A percentile compares a stretch with the other conserved stretches of the same genome.
These are phyloP conservation scores for Cabera pusaria DNA, from an alignment of 2,888 invertebrate genomes.

Conservation along the genomic window DNA sequence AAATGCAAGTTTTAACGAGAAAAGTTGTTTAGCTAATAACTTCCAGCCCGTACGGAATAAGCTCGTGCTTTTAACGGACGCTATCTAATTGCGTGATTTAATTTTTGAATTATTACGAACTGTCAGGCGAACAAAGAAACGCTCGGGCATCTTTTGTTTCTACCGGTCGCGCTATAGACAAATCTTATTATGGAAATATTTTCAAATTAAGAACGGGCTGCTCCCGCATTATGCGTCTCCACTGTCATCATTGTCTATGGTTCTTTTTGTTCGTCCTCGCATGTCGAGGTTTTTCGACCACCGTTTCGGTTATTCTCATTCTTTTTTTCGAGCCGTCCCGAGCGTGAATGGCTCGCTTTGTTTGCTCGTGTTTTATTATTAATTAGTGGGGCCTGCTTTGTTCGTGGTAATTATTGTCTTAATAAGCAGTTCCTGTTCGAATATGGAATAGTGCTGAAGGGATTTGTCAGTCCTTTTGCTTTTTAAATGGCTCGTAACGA, in stretches of 20 bases:
- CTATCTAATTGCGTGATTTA: conserved; percentile 66
- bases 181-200: conserved; percentile 83
- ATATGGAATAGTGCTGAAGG: conserved; percentile 64
- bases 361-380: conserved; percentile 83
- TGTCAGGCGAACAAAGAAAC: conserved; percentile 69
- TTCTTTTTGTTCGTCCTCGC: conserved; percentile 79
- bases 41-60: conserved; percentile 25
- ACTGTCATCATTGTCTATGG: conserved; percentile 81
- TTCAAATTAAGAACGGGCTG: conserved; percentile 82
- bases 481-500: conserved; percentile 59
- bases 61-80: conserved; percentile 37
- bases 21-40: conserved; percentile 76
- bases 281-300: conserved; percentile 82
- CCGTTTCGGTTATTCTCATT: conserved; percentile 72
- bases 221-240: conserved; percentile 82
- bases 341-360: conserved; percentile 79
- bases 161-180: conserved; percentile 76
- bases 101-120: conserved; percentile 72
- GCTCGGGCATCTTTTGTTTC: conserved; percentile 66
- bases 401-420: conserved; percentile 83
- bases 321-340: conserved; percentile 73
- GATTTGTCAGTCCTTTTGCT: conserved; percentile 66
- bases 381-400: conserved; percentile 80
- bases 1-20: conserved; percentile 72
- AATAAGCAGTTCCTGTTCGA: conserved; percentile 82